Conservation (phyloP, 1,140 invertebrate species). For the Limonius californicus region DNA sequence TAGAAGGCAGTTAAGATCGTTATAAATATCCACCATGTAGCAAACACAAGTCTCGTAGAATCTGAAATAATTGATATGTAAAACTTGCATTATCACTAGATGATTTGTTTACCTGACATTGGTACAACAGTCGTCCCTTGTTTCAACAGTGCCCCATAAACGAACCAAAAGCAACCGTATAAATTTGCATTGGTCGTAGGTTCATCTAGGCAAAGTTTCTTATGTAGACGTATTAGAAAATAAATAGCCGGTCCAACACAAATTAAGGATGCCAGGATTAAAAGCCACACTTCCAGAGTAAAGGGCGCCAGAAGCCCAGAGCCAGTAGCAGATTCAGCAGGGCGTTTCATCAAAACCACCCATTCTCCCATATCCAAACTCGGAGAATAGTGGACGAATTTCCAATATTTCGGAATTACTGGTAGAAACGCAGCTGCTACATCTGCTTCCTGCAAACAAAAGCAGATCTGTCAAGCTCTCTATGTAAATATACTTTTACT, state of each 20-base stretch:
- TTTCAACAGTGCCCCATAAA: slow-evolving; percentile 78
- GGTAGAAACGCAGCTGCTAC: slow-evolving; percentile 72
- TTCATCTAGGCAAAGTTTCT: slow-evolving; percentile 50
- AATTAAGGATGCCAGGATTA: slow-evolving; percentile 66
- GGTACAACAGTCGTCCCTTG: slow-evolving; percentile 74
- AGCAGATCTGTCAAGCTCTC: too few relatives aligned
- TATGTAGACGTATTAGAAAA: slow-evolving; percentile 60
- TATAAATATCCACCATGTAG: slow-evolving; percentile 87
- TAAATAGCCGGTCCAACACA: slow-evolving; percentile 73
- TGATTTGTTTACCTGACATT: slow-evolving; percentile 65
- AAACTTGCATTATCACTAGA: background rate
- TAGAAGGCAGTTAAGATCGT: slow-evolving; percentile 82
- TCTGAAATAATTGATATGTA: slow-evolving; percentile 51
- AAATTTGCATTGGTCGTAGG: slow-evolving; percentile 43
- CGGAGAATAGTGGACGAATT: slow-evolving; percentile 57
- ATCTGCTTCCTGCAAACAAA: slow-evolving; percentile 60
- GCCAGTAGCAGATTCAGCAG: slow-evolving; percentile 71
- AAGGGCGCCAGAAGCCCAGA: slow-evolving; percentile 77
- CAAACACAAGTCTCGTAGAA: slow-evolving; percentile 74
- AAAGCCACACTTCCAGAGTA: slow-evolving; percentile 67
- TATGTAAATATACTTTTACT: too few relatives aligned
- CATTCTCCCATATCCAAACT: slow-evolving; percentile 66
- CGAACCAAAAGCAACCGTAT: slow-evolving; percentile 74
- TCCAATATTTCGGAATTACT: slow-evolving; percentile 53
- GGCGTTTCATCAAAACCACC: slow-evolving; percentile 72